A percentile compares a stretch with the other conserved stretches of the same genome.
Conservation (phyloP, 2,113 vertebrate species). For the Thinocorus orbignyianus region DNA sequence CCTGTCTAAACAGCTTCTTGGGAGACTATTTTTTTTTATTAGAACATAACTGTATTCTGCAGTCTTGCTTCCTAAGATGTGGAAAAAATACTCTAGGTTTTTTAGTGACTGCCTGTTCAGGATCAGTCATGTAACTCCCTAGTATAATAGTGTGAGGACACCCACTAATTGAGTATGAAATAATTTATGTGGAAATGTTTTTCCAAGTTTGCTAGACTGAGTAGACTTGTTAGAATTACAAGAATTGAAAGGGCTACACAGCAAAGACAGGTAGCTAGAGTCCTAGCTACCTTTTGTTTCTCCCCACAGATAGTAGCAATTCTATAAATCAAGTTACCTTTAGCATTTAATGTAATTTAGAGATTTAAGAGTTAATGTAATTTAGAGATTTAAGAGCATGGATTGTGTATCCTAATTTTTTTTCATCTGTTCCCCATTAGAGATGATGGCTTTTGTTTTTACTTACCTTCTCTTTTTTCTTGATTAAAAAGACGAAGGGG, state of each 20-base stretch:
- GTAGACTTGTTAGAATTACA: neutral
- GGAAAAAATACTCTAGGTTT: neutral
- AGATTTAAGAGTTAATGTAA: neutral
- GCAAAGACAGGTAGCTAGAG: neutral
- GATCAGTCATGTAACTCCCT: neutral
- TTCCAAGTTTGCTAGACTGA: neutral
- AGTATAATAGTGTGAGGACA: neutral
- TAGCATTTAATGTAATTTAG: neutral
- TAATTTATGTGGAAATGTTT: neutral
- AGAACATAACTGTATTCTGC: neutral
- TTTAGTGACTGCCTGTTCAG: neutral
- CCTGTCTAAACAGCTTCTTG: neutral
- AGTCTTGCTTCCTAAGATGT: neutral
- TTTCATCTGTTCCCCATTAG: neutral
- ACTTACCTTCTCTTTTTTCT: neutral
- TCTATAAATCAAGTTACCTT: neutral
- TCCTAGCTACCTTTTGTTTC: neutral
- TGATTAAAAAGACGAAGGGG: neutral
- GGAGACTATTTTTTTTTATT: neutral
- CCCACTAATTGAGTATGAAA: neutral
- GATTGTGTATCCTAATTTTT: neutral
- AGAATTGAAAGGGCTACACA: neutral
- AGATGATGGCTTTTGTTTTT: neutral
- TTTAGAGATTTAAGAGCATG: neutral
- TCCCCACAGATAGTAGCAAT: neutral